A percentile compares a stretch with the other conserved stretches of the same genome.
Evolutionary conservation across 2,888 invertebrate species (phyloP).

Genomic region (Drosophila suboccidentalis): DNA sequence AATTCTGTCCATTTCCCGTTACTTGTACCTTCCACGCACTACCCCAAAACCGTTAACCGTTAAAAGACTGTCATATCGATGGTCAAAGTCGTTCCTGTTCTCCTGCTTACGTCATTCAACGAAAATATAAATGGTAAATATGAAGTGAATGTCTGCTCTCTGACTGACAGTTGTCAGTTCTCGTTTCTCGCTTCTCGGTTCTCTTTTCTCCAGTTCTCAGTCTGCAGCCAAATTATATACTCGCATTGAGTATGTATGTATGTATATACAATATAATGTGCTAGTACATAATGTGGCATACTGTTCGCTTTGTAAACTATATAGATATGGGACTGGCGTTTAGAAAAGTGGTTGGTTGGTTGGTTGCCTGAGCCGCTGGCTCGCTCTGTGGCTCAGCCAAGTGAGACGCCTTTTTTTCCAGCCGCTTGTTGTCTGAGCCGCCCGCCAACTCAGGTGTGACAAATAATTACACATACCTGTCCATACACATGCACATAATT

Average conservation of each 20-base stretch:
- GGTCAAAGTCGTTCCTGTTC: slow-evolving; percentile 16
- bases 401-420: slow-evolving; percentile 75
- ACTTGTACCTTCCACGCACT: background rate
- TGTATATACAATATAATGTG: slow-evolving; percentile 11
- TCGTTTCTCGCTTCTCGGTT: slow-evolving; percentile 1
- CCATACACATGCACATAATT: slow-evolving; percentile 33
- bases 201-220: slow-evolving; percentile 11
- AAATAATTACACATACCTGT: slow-evolving; percentile 82
- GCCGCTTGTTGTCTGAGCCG: slow-evolving; percentile 53
- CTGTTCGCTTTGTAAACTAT: slow-evolving; percentile 36
- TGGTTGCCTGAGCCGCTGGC: slow-evolving; percentile 45
- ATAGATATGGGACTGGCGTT: slow-evolving; percentile 36
- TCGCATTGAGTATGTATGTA: slow-evolving; percentile 21
- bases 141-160: slow-evolving; percentile 40
- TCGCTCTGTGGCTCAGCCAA: slow-evolving; percentile 72
- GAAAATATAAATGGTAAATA: slow-evolving; percentile 38
- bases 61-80: slow-evolving; percentile 39
- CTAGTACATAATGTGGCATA: slow-evolving; percentile 58
- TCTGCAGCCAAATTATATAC: slow-evolving; percentile 35
- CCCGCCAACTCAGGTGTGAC: slow-evolving; percentile 85
- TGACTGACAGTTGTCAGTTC: slow-evolving; percentile 24
- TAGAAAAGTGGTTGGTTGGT: slow-evolving; percentile 70
- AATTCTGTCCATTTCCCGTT: slow-evolving; percentile 17
- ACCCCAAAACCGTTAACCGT: slow-evolving; percentile 35
- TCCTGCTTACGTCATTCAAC: slow-evolving; percentile 50